Percentiles rank a stretch among this genome's conserved stretches.
Conservation (phyloP, 2,797 vertebrate genomes). For the Halcyon badia region DNA sequence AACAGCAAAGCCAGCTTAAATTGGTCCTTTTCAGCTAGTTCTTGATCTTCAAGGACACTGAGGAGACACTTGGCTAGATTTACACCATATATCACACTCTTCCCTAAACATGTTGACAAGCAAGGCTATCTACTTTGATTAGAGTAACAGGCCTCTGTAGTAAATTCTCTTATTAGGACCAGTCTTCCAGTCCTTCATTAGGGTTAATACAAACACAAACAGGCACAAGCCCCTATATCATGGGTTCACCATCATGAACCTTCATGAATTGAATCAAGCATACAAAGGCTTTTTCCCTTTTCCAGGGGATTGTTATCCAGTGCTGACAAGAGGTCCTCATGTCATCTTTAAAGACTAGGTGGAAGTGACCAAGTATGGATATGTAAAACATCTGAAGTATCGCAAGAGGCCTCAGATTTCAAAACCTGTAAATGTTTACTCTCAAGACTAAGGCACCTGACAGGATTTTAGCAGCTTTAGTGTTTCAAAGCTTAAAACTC, state of each 20-base stretch:
- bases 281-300: neutral
- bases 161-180: no score
- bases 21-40: no score
- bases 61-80: no score
- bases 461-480: neutral
- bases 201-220: no score
- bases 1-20: no score
- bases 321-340: neutral
- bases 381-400: neutral
- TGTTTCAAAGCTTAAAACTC: neutral
- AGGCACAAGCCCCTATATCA: no score
- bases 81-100: no score
- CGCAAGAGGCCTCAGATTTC: neutral
- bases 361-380: neutral
- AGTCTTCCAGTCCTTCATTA: no score
- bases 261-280: neutral
- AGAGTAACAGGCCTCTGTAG: no score
- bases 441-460: neutral
- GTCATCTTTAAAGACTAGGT: neutral
- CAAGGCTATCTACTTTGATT: no score
- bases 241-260: neutral
- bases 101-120: no score
- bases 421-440: neutral
- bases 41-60: no score
- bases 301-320: neutral